Base-by-base conservation (phyloP, 2,113 vertebrate species). In the Tretioscincus oriximinensis region DNA sequence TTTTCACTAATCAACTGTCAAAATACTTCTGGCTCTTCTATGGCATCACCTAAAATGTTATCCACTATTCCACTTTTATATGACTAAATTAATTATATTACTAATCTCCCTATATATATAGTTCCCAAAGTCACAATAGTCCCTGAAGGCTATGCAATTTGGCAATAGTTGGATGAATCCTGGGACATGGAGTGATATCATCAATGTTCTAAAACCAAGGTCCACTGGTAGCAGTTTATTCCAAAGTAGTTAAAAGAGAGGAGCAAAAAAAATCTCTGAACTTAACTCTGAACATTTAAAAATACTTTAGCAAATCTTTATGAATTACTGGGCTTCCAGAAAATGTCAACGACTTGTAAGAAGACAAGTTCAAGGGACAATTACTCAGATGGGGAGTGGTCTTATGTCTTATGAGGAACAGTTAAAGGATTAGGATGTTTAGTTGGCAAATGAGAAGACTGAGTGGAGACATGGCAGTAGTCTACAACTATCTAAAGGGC, bases 271-370 rank as follows among this genome's bases (percentile, higher is more conserved):
- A 12, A 41, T 21, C 49, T 64, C 21, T 10, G 24, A 64, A n/a
- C 65, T 78, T 69, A 67, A 61, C 9, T 67, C 41, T 69, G 35
- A 76, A 54, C 26, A 61, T 69, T 60, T 60, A 65, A 69, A 81
- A 68, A 73, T n/a, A 68, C 20, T 78, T 68, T 58, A 68, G 76
- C 61, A 74, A 54, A 74, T 29, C 63, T 28, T 67, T 9, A 10
- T 72, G 74, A 75, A 68, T 47, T 75, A 74, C 68, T 60, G 49
- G 26, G 51, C 45, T 68, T 49, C 72, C 72, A 68, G 31, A 29
- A 75, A 75, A 75, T 31, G 64, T 81, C 64, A 4, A 11, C 11
- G 49, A 12, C 35, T 51, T 8, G 7, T 68, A 18, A 54, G n/a
- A 65, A 60, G 26, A 28, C 45, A 18, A 41, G 35, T 41, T 41